Percentiles rank a stretch among this genome's conserved stretches.
These are phyloP conservation scores for Autographa gamma DNA, from an alignment of 2,888 invertebrate genomes.

Conservation along the genomic window DNA sequence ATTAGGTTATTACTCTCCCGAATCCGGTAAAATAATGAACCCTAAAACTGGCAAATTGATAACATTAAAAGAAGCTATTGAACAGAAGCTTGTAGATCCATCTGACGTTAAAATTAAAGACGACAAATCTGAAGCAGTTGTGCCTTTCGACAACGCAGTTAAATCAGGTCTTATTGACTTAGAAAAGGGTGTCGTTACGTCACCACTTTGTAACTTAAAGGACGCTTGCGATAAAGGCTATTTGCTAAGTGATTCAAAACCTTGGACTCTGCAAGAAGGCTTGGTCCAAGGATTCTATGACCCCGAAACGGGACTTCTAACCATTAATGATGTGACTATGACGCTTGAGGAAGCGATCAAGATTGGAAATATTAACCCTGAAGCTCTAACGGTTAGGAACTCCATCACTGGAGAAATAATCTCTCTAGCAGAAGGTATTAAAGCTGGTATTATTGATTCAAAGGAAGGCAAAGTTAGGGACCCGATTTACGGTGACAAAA, in stretches of 20 bases:
- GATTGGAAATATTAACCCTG: slow-evolving; percentile 92
- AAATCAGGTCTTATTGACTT: slow-evolving; percentile 92
- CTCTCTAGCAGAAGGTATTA: slow-evolving; percentile 93
- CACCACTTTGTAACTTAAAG: slow-evolving; percentile 92
- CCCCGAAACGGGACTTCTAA: slow-evolving; percentile 92
- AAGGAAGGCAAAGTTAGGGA: slow-evolving; percentile 94
- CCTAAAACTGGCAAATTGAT: slow-evolving; percentile 93
- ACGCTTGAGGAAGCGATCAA: slow-evolving; percentile 93
- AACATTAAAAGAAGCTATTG: slow-evolving; percentile 93
- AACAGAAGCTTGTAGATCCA: slow-evolving; percentile 92
- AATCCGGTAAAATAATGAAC: slow-evolving; percentile 93
- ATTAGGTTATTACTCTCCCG: slow-evolving; percentile 93
- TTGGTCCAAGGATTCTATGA: slow-evolving; percentile 94
- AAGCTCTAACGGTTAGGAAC: slow-evolving; percentile 93
- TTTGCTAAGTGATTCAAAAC: slow-evolving; percentile 93
- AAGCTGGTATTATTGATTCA: slow-evolving; percentile 93
- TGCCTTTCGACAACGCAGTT: slow-evolving; percentile 92
- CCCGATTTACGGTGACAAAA: slow-evolving; percentile 92
- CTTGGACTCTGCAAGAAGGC: slow-evolving; percentile 95
- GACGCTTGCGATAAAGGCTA: slow-evolving; percentile 95
- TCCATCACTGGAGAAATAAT: slow-evolving; percentile 94
- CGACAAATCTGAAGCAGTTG: slow-evolving; percentile 90
- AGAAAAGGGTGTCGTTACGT: slow-evolving; percentile 91
- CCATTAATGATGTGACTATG: slow-evolving; percentile 91
- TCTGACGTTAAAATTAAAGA: slow-evolving; percentile 92